Evolutionary conservation across 2,113 vertebrate species (phyloP), one percentile per base, ranked within the genome.

Genomic region (Pluvialis apricaria): DNA sequence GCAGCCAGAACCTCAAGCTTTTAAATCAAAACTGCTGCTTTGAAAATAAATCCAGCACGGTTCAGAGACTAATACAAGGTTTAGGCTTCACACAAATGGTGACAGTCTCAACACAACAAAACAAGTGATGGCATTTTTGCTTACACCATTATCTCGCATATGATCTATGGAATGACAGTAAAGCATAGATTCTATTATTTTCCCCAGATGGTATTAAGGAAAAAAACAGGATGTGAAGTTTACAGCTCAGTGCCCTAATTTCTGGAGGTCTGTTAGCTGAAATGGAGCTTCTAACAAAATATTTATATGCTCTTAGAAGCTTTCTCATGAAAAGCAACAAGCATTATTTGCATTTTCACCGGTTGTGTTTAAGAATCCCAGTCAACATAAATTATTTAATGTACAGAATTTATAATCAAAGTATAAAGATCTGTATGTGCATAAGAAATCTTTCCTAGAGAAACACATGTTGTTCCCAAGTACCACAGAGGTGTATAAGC

Each of bases 231-330:
- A 95, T 95, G 49, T 70, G 64, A 96, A 90, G 47, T 92, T 92
- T 94, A 89, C 89, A 94, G 89, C 78, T 96, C 91, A 86, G 66
- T 94, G 78, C 91, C 62, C 89, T 94, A 55, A 94, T 95, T 96
- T 97, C 86, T 94, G 83, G 60, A 94, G 80, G 95, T 95, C 90
- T 94, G 61, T 84, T 93, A 88, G 86, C 65, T 94, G 92, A 86
- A 93, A 93, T 81, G 62, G 84, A 88, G 61, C 75, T 92, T 87
- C 82, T 78, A 91, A 80, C 86, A 95, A 95, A 95, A 91, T 88
- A 96, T 90, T 92, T 88, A 91, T 87, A 42, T 76, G 66, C 31
- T 82, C 28, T 94, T 86, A 85, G 84, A 91, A 94, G 70, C 8
- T 76, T 82, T 90, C 52, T 90, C 40, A 64, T 80, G 32, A 77